Conservation (phyloP, 1,140 invertebrate genomes). For the Zophobas atratus region DNA sequence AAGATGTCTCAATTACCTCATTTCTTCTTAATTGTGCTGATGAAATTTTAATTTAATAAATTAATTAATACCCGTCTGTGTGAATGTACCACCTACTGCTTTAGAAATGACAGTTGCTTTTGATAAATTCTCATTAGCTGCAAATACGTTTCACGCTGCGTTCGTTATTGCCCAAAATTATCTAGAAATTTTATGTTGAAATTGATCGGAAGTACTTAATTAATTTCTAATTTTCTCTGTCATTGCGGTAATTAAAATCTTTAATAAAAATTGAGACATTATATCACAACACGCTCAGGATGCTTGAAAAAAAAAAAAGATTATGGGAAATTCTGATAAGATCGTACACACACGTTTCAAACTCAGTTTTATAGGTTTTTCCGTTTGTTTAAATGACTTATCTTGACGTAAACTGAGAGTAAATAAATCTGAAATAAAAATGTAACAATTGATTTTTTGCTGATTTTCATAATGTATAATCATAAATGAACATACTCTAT, state of each 20-base stretch:
- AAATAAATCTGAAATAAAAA: too few relatives aligned
- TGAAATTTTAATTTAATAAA: constrained; percentile 18
- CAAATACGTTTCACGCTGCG: constrained; percentile 16
- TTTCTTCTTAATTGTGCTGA: constrained; percentile 15
- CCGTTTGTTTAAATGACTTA: too few relatives aligned
- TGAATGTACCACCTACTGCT: constrained; percentile 17
- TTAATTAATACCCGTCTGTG: constrained; percentile 14
- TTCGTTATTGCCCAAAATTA: constrained; percentile 25
- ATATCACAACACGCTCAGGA: not conserved
- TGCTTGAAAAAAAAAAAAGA: too few relatives aligned
- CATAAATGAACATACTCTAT: too few relatives aligned
- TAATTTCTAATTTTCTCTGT: constrained; percentile 11
- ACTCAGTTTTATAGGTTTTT: too few relatives aligned
- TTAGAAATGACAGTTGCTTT: constrained; percentile 1
- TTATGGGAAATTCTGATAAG: too few relatives aligned
- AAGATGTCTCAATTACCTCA: constrained; percentile 8
- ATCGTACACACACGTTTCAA: too few relatives aligned
- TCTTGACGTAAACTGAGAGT: too few relatives aligned
- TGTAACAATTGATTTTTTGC: too few relatives aligned
- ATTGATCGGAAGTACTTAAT: constrained; percentile 27
- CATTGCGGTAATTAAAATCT: not conserved
- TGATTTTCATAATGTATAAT: too few relatives aligned
- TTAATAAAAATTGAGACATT: not conserved
- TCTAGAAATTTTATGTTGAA: constrained; percentile 26
- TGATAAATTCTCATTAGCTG: constrained; percentile 25